Percentiles rank a stretch among this genome's conserved stretches.
Evolutionary conservation across 37 sponge, comb jelly and placozoan genomes (phyloP).

Genomic region (Haliclona indistincta): DNA sequence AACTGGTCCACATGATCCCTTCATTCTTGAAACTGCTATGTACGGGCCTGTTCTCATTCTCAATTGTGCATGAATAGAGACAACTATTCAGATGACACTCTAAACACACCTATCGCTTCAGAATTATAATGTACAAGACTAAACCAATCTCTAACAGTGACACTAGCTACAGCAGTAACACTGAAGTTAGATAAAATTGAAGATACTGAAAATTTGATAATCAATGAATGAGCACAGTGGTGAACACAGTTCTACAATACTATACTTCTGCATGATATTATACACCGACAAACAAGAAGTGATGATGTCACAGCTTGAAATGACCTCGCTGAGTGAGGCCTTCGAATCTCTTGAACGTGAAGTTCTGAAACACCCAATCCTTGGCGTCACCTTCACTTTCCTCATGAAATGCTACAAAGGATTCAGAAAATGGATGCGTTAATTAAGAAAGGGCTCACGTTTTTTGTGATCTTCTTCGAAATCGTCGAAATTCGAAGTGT

Average conservation of each 20-base stretch:
- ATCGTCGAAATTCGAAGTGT: conserved; percentile 98
- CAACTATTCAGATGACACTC: no score
- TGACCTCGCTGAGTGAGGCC: conserved; percentile 91
- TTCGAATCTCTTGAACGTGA: conserved; percentile 98
- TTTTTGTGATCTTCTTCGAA: conserved; percentile 60
- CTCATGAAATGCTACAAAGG: conserved; percentile 45
- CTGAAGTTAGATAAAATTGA: not conserved
- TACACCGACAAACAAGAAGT: not conserved
- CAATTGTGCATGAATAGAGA: no score
- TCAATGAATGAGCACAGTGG: not conserved
- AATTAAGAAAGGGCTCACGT: not conserved
- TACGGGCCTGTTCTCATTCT: no score
- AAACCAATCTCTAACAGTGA: not conserved
- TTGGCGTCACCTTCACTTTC: conserved; percentile 61
- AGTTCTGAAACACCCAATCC: conserved; percentile 99
- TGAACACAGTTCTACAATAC: not conserved
- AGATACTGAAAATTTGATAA: not conserved
- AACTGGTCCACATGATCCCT: no score
- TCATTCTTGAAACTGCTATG: no score
- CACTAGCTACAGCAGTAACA: not conserved
- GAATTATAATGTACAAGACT: no score
- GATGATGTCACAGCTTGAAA: conserved; percentile 16
- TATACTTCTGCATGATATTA: not conserved
- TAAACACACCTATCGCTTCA: no score
- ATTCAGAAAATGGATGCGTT: not conserved